Conservation (phyloP, 2,797 vertebrate species). For the Geotrypetes seraphini region DNA sequence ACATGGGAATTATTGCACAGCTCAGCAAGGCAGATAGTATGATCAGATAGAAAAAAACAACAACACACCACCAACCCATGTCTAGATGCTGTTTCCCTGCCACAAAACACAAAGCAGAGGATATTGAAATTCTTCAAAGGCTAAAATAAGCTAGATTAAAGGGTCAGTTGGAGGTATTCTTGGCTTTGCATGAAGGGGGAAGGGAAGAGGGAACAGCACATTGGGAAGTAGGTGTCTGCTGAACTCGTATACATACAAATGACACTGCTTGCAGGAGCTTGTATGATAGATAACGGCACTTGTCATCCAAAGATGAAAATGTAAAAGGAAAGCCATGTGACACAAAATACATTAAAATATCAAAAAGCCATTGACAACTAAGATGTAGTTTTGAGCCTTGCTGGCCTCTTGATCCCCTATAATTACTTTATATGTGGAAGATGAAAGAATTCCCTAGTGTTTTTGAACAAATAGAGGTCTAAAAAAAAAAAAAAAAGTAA, state of each 20-base stretch:
- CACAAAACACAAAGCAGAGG: neutral
- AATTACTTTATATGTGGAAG: conserved; percentile 23
- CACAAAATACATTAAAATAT: conserved; percentile 22
- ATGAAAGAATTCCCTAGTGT: conserved; percentile 29
- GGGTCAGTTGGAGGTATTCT: neutral
- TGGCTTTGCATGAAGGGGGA: neutral
- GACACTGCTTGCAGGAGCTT: neutral
- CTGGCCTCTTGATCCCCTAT: conserved; percentile 23
- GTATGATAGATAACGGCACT: neutral
- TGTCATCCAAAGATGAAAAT: conserved; percentile 16
- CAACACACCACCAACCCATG: no score
- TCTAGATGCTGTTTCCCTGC: no score
- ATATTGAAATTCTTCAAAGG: neutral
- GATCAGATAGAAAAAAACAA: neutral
- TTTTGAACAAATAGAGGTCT: conserved; percentile 19
- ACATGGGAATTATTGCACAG: no score
- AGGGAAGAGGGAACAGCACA: neutral
- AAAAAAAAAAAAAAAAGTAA: conserved; percentile 10
- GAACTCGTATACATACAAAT: neutral
- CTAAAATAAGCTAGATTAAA: neutral
- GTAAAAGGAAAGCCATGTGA: conserved; percentile 9
- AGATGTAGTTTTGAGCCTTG: conserved; percentile 18
- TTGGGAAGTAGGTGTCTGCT: neutral
- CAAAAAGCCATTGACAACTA: conserved; percentile 17
- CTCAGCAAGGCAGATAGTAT: no score